Evolutionary conservation across 2,113 vertebrate species (phyloP).

Genomic region (Leptodactylus fuscus): DNA sequence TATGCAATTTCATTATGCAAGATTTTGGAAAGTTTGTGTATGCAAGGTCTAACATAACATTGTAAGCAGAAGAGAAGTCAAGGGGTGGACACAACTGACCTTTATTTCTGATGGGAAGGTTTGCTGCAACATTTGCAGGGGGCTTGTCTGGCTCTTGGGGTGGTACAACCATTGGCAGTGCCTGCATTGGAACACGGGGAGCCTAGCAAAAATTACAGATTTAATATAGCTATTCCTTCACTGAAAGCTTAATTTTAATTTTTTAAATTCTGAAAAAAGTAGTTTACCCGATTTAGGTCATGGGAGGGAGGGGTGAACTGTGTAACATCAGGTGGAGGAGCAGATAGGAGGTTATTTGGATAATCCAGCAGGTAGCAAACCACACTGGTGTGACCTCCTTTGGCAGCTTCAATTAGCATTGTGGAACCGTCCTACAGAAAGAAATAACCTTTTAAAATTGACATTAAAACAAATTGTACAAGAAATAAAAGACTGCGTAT

Average conservation of each 20-base stretch:
- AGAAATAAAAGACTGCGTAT: no score
- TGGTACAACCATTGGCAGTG: constrained; percentile 98
- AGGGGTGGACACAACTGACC: constrained; percentile 78
- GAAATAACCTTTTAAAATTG: no score
- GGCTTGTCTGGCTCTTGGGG: constrained; percentile 98
- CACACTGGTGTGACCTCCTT: constrained; percentile 97
- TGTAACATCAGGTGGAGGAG: constrained; percentile 92
- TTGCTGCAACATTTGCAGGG: constrained; percentile 90
- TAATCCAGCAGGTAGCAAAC: constrained; percentile 98
- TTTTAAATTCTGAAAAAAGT: background rate
- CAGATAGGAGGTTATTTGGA: constrained; percentile 97
- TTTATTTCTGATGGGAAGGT: constrained; percentile 94
- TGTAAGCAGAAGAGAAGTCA: constrained; percentile 62
- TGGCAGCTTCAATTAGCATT: constrained; percentile 99
- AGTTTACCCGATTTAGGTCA: constrained; percentile 93
- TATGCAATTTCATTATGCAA: background rate
- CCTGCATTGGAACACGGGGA: constrained; percentile 98
- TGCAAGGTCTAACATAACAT: constrained; percentile 8
- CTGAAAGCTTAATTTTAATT: background rate
- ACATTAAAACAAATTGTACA: no score
- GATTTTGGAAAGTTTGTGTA: background rate
- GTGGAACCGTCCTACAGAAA: constrained; percentile 90
- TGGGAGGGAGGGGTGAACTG: constrained; percentile 97
- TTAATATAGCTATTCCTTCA: background rate
- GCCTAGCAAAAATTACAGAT: constrained; percentile 77